Evolutionary conservation across 2,888 invertebrate species (phyloP), one percentile per base, ranked within the genome.

Genomic region (Hemistola chrysoprasaria): DNA sequence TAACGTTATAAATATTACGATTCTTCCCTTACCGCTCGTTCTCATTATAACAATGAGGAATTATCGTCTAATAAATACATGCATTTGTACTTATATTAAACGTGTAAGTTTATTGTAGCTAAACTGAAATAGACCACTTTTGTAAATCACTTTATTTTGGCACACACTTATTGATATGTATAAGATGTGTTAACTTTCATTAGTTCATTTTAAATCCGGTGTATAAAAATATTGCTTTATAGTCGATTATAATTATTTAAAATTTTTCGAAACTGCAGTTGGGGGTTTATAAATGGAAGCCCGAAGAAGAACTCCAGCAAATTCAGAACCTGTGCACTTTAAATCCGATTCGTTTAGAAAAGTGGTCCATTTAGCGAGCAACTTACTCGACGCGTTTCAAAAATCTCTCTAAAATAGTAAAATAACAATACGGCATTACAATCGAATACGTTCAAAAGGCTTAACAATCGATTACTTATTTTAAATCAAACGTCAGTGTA

Each of bases 81-180:
- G 51, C 41, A 40, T 47, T 52, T 52, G 56, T 55, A 55, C 52
- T 50, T 48, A 54, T 42, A 50, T 30, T 43, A 39, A 46, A 22
- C 43, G 43, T 36, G 47, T 42, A 46, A 46, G 38, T 43, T 34
- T 27, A 37, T 38, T 40, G 37, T 44, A 47, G 56, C 36, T 43
- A 36, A 59, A 63, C 55, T 50, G 65, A 76, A 77, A 79, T 77
- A 74, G 74, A 78, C 75, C 72, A 64, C 44, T 66, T 68, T 60
- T 61, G 52, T 56, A 53, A 56, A 59, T 56, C 59, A 62, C 53
- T 25, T 33, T 8, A 25, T 68, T 78, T 83, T 82, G 83, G 83
- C 83, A 83, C 83, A 78, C 63, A 59, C 59, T 71, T 62, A 62
- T 59, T 78, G 78, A 78, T 81, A 79, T 79, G 78, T 78, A 58